Evolutionary conservation across 2,888 invertebrate genomes (phyloP), one percentile per base, ranked within the genome.

Genomic region (Cartodere bifasciata): DNA sequence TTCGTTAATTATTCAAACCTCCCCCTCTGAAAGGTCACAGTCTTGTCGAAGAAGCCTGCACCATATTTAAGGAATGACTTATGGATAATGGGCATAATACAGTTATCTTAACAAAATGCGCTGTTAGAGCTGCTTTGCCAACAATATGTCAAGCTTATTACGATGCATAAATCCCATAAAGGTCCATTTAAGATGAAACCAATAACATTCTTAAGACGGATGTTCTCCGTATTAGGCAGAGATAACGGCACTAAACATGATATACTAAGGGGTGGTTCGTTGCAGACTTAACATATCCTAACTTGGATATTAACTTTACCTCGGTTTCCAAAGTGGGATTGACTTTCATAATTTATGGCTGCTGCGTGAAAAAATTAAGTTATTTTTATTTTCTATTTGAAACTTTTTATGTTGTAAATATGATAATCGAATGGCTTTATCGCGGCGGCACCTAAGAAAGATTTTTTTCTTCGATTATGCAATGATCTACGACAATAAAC

Each of bases 191-290:
- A 50, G 45, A 46, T 37, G 45, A 41, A 47, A 48, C 52, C 50
- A 49, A 53, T 54, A 52, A 52, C 49, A 47, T 49, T 47, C 47
- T 46, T 45, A 47, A 51, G 52, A 50, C 46, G 47, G 48, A 55
- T 52, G 51, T 47, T 45, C 45, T 27, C 37, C 38, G 46, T 48
- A 55, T 53, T 53, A 49, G 49, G 42, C 41, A 23, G 36, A 50
- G 52, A 53, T 52, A 52, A 52, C 49, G 45, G 47, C 50, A 52
- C 52, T 55, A 52, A 55, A 56, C 50, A 50, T 56, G 54, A 56
- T 56, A 49, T 53, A 56, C 34, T 36, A 26, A 11, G 29, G 35
- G 35, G 35, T 26, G 26, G 36, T n/a, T n/a, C n/a, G n/a, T n/a
- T n/a, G 42, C 31, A 28, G 42, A 31, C 32, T 41, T 38, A 40